phyloP scores from a whole-genome alignment of 2,113 vertebrate genomes.

The Polypterus bichir region DNA sequence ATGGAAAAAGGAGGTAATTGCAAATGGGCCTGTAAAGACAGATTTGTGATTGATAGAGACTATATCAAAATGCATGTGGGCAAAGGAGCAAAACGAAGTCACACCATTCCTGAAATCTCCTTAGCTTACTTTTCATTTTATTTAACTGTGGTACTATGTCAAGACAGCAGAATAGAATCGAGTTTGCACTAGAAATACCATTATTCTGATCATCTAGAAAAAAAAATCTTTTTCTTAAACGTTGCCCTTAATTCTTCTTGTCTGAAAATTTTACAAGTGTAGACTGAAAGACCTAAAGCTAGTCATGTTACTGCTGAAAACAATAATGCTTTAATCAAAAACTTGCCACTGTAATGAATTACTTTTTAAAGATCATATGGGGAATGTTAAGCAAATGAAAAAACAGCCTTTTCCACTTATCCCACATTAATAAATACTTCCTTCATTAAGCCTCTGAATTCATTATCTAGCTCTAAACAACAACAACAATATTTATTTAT shows the following conservation, averaged over 20 bases:
- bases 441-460: no score
- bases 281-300: neutral
- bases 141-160: neutral
- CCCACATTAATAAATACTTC: neutral
- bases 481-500: no score
- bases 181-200: neutral
- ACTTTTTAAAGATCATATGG: neutral
- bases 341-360: conserved; percentile 1
- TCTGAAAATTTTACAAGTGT: neutral
- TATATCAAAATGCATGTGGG: neutral
- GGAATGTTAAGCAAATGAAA: neutral
- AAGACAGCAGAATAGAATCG: neutral
- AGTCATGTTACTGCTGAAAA: neutral
- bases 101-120: neutral
- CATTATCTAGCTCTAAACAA: no score
- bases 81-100: neutral
- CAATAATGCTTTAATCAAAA: neutral
- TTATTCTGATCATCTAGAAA: neutral
- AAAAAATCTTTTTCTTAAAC: neutral
- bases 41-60: conserved; percentile 2
- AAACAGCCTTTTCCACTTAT: neutral
- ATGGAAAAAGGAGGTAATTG: conserved; percentile 1
- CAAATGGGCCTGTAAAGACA: neutral
- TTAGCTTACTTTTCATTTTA: conserved; percentile 8
- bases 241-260: neutral